Conservation (phyloP, 1,140 invertebrate species). For the Eupeodes corollae region DNA sequence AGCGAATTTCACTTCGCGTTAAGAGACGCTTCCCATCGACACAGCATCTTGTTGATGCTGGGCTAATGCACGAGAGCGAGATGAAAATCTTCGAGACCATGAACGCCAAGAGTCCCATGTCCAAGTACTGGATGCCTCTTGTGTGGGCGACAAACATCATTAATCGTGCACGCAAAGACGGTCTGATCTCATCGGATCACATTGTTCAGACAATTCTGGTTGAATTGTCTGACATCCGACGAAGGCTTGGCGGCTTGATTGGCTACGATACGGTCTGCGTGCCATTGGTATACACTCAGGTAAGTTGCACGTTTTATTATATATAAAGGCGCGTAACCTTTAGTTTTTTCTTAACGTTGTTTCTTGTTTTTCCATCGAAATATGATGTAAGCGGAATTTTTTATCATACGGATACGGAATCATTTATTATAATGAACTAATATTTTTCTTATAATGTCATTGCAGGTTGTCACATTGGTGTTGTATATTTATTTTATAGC, state of each 20-base stretch:
- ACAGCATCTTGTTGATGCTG: slow-evolving; percentile 82
- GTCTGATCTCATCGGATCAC: slow-evolving; percentile 70
- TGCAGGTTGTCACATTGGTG: slow-evolving; percentile 81
- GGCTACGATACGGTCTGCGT: slow-evolving; percentile 95
- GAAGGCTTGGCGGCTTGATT: slow-evolving; percentile 66
- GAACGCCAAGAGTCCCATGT: slow-evolving; percentile 77
- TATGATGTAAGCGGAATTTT: background rate
- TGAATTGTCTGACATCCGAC: slow-evolving; percentile 71
- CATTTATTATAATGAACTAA: background rate
- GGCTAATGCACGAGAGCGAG: slow-evolving; percentile 82
- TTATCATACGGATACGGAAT: too few relatives aligned
- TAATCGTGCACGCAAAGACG: slow-evolving; percentile 69
- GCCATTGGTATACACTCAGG: slow-evolving; percentile 96
- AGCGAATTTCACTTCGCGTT: slow-evolving; percentile 75
- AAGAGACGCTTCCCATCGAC: slow-evolving; percentile 81
- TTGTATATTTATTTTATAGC: slow-evolving; percentile 87
- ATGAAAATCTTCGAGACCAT: slow-evolving; percentile 80
- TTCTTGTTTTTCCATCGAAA: background rate
- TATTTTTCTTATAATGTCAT: slow-evolving; percentile 13
- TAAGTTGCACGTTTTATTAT: slow-evolving; percentile 34
- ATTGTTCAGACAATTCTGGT: slow-evolving; percentile 74
- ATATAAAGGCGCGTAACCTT: background rate
- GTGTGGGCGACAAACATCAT: slow-evolving; percentile 87
- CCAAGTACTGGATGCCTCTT: slow-evolving; percentile 86
- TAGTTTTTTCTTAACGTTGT: slow-evolving; percentile 10